Evolutionary conservation across 1,140 invertebrate genomes (phyloP).

Genomic region (Phenacoccus solenopsis): DNA sequence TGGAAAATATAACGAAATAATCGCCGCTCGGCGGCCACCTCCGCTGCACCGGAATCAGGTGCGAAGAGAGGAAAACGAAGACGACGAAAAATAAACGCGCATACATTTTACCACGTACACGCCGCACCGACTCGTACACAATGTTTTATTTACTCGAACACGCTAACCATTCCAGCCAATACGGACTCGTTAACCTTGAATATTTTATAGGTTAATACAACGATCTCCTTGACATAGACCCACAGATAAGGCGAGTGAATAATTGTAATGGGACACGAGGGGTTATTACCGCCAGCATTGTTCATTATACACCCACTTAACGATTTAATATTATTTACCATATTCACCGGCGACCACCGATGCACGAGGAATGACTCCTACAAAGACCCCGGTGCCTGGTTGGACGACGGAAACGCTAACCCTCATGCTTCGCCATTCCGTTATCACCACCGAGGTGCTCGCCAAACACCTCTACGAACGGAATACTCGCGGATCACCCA

Average conservation of each 20-base stretch:
- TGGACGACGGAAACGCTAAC: conserved; percentile 5
- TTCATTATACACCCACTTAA: conserved; percentile 15
- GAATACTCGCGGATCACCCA: neutral
- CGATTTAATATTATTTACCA: conserved; percentile 12
- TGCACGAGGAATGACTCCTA: neutral
- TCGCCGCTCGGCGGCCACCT: too few species aligned
- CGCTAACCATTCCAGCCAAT: neutral
- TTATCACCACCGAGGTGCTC: neutral
- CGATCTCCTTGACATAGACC: conserved; percentile 15
- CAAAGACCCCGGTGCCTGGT: neutral
- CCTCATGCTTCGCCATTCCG: neutral
- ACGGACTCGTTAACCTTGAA: conserved; percentile 9
- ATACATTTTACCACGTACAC: too few species aligned
- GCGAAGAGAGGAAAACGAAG: too few species aligned
- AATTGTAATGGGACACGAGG: conserved; percentile 14
- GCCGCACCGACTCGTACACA: neutral
- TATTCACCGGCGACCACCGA: neutral
- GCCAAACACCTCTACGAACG: neutral
- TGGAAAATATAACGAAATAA: too few species aligned
- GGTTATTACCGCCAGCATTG: conserved; percentile 17
- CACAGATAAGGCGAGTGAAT: conserved; percentile 11
- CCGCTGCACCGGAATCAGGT: too few species aligned
- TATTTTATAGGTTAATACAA: conserved; percentile 13
- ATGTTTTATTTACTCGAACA: conserved; percentile 7
- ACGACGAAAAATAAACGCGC: too few species aligned